Evolutionary conservation across 2,797 vertebrate species (phyloP), one percentile per base, ranked within the genome.

Genomic region (Propithecus deckenii): DNA sequence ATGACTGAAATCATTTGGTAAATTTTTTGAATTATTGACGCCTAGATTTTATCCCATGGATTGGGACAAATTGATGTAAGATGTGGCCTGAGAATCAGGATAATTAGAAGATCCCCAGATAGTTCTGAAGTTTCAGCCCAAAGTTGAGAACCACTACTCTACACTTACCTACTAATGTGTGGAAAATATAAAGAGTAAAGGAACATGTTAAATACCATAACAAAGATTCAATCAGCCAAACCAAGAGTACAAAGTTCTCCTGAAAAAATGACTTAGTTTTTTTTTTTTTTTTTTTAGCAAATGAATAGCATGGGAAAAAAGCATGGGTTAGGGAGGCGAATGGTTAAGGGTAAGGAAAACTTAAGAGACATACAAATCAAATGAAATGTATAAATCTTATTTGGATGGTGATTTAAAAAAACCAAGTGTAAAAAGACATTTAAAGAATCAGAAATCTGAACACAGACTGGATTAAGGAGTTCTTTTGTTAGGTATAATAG

Each of bases 101-200:
- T 67, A 75, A 85, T 84, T 91, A 85, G 94, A 89, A 84, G 43
- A 28, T 78, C n/a, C 50, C 13, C 55, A 95, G 23, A 15, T 84
- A 94, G 93, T 67, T 43, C 59, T 72, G 43, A 95, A 75, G 80
- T 74, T 94, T 90, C 75, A 72, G 28, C 35, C 72, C 72, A 63
- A 81, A 89, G 28, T 57, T 65, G 14, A 89, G 41, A 78, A 94
- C 25, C 28, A 67, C 13, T 86, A 43, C 25, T 69, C 18, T 89
- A 20, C 59, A 91, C 48, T 84, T 94, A 76, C 57, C 25, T 41
- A 74, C 35, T 65, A 86, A 63, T 79, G 78, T 95, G 41, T 87
- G 81, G 67, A 50, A 80, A 61, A 94, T 55, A 89, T 23, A 50
- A 95, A 55, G 23, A 7, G 30, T 48, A 78, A 55, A 8, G 35